Base-by-base conservation (phyloP, 2,797 vertebrate species). In the Miichthys miiuy region DNA sequence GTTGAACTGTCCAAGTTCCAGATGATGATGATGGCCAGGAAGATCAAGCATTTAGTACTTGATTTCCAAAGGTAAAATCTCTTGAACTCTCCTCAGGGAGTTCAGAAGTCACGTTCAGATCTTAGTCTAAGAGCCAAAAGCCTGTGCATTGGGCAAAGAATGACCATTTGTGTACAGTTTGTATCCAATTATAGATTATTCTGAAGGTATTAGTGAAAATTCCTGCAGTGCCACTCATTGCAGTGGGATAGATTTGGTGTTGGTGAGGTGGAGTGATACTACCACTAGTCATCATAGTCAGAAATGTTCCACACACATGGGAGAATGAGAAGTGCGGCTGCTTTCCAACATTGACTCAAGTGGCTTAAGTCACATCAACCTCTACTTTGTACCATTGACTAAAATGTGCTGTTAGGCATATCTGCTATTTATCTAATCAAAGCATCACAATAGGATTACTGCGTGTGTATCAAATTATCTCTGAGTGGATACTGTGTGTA, bases 371-470 rank as follows among this genome's bases (percentile, higher is more conserved):
- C 27, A 62, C 64, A 69, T 56, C 61, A 51, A 79, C 30, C 51
- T 67, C 57, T 46, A 18, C 63, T 34, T 46, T 2, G 4, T 55
- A 21, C 20, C 60, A 52, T 17, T 54, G 70, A 69, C 47, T 61
- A 8, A 60, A 76, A 56, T 13, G 21, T 55, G 74, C 66, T 83
- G 72, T 68, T 52, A 2, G 3, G 58, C 73, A 78, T 27, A 50
- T 52, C 20, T 50, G 38, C 34, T 61, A 52, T 73, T 72, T 72
- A 81, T 72, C 30, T 61, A 66, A 84, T 84, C 25, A 69, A 48
- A 73, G 58, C 23, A 74, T 74, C 21, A 38, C 54, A 79, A 44
- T 5, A 52, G 6, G 60, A 74, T 80, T 54, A 77, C 2, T 18
- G 23, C 21, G 38, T 54, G 30, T 42, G 30, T 64, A 80, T 81